Conservation (phyloP, 2,113 vertebrate genomes). For the Tonatia bakeri region DNA sequence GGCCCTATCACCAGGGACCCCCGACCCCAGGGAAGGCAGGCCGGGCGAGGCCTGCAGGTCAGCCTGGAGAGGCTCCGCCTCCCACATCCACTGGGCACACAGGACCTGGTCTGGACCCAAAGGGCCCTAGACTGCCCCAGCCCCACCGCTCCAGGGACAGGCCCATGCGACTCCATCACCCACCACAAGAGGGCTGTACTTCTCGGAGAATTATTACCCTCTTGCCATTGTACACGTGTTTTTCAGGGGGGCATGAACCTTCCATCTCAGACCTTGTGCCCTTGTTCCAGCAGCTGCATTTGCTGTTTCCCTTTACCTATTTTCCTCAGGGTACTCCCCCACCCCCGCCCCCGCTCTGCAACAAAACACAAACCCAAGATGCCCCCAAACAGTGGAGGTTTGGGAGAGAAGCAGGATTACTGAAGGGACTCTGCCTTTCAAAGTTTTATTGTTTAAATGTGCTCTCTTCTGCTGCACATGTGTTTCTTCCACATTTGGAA, state of each 20-base stretch:
- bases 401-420: background rate
- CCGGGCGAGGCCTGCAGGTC: background rate
- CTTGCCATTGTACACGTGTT: background rate
- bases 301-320: background rate
- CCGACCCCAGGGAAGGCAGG: background rate
- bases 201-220: background rate
- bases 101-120: background rate
- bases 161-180: background rate
- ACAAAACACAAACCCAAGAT: background rate
- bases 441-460: background rate
- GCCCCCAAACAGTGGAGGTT: background rate
- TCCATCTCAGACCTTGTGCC: background rate
- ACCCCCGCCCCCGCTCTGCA: fast-evolving
- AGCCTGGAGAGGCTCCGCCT: background rate
- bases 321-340: background rate
- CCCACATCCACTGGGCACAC: background rate
- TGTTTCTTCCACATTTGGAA: background rate
- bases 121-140: background rate
- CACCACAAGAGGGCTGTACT: background rate
- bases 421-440: background rate
- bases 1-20: background rate
- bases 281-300: background rate
- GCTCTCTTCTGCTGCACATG: background rate
- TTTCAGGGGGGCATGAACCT: background rate
- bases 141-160: background rate